Conservation (phyloP, 1,140 invertebrate genomes). For the Mya arenaria region DNA sequence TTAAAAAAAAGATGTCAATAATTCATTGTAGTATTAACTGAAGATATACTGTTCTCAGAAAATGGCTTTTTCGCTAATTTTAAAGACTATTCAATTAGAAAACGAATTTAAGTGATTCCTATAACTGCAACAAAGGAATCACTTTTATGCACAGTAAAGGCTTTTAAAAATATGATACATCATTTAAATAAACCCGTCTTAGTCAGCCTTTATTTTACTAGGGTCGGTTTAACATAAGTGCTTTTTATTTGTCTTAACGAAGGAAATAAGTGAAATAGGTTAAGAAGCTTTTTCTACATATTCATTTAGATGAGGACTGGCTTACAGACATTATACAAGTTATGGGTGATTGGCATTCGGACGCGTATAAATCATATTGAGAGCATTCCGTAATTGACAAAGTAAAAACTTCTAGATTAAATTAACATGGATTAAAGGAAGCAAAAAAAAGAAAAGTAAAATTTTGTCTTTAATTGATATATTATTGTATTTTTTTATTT, state of each 20-base stretch:
- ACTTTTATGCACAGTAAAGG: slow-evolving; percentile 11
- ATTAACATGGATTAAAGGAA: too few relatives aligned
- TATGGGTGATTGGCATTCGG: not conserved
- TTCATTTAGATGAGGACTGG: slow-evolving; percentile 3
- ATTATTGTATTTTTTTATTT: too few relatives aligned
- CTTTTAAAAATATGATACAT: not conserved
- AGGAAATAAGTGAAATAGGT: not conserved
- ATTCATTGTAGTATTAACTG: not conserved
- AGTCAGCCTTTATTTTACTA: not conserved
- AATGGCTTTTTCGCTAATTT: not conserved
- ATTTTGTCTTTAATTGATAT: too few relatives aligned
- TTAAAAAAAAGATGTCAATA: not conserved
- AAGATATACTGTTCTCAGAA: not conserved
- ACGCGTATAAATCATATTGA: not conserved
- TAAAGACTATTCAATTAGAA: slow-evolving; percentile 9
- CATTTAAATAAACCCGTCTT: not conserved
- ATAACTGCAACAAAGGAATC: not conserved
- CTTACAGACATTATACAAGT: not conserved
- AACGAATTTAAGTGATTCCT: not conserved
- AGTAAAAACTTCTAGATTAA: too few relatives aligned
- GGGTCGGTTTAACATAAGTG: not conserved
- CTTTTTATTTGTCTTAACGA: too few relatives aligned
- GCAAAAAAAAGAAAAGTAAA: too few relatives aligned
- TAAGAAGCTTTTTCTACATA: not conserved
- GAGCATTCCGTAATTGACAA: too few relatives aligned